A percentile compares a stretch with the other conserved stretches of the same genome.
phyloP scores from a whole-genome alignment of 2,888 invertebrate genomes.

The Horisme vitalbata region DNA sequence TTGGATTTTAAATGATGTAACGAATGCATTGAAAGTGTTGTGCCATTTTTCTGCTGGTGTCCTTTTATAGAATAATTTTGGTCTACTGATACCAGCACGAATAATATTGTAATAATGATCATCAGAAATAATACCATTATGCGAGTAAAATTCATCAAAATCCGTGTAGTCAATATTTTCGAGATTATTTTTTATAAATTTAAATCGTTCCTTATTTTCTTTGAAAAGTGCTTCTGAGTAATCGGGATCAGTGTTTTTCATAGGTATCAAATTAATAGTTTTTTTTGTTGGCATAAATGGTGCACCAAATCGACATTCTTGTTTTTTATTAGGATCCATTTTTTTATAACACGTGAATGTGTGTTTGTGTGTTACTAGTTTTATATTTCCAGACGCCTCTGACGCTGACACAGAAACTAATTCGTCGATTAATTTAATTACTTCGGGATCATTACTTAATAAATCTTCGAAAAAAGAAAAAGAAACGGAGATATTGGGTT shows the following conservation, averaged over 20 bases:
- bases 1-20: slow-evolving; percentile 49
- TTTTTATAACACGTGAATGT: slow-evolving; percentile 44
- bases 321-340: slow-evolving; percentile 32
- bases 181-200: slow-evolving; percentile 36
- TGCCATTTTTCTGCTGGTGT: slow-evolving; percentile 51
- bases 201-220: slow-evolving; percentile 34
- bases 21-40: slow-evolving; percentile 57
- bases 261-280: slow-evolving; percentile 39
- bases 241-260: slow-evolving; percentile 41
- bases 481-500: no score
- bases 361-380: slow-evolving; percentile 42
- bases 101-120: slow-evolving; percentile 40
- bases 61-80: slow-evolving; percentile 49
- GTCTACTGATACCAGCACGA: slow-evolving; percentile 47
- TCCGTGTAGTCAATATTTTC: slow-evolving; percentile 40
- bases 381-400: slow-evolving; percentile 44
- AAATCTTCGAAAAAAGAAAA: no score
- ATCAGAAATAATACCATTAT: slow-evolving; percentile 41
- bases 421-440: slow-evolving; percentile 37
- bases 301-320: slow-evolving; percentile 45
- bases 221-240: slow-evolving; percentile 32
- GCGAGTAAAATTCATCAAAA: slow-evolving; percentile 41
- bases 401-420: slow-evolving; percentile 40
- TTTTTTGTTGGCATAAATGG: slow-evolving; percentile 43
- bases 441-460: no score